Evolutionary conservation across 2,888 invertebrate genomes (phyloP).

Genomic region (Noctua janthina): DNA sequence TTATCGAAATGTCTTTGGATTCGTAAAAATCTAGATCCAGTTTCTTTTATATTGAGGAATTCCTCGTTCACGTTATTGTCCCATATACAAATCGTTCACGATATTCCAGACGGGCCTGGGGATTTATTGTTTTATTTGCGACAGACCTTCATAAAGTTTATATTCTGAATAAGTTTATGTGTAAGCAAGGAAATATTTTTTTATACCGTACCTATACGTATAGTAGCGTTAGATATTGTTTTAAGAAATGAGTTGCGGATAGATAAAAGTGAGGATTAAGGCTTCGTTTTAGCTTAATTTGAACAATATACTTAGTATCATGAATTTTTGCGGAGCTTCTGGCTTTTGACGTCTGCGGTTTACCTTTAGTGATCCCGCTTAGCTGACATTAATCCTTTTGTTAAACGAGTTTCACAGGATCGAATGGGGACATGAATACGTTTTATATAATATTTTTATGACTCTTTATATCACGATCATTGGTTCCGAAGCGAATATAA

Average conservation of each 20-base stretch:
- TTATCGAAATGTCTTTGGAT: constrained; percentile 49
- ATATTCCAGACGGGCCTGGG: constrained; percentile 66
- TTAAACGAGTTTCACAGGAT: constrained; percentile 38
- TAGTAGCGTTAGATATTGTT: constrained; percentile 11
- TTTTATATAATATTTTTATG: constrained; percentile 21
- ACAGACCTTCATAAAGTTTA: constrained; percentile 67
- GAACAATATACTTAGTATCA: background rate
- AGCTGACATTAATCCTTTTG: constrained; percentile 50
- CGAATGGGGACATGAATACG: constrained; percentile 5
- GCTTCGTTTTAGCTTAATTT: background rate
- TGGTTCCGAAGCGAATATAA: constrained; percentile 44
- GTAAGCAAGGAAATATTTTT: constrained; percentile 21
- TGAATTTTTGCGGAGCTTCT: constrained; percentile 2
- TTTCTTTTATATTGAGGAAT: constrained; percentile 71
- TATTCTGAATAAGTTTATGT: constrained; percentile 51
- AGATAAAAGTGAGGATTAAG: constrained; percentile 1
- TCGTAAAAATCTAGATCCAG: constrained; percentile 67
- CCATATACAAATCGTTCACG: constrained; percentile 68
- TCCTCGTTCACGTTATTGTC: constrained; percentile 70
- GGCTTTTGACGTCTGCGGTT: constrained; percentile 26
- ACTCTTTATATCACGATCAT: constrained; percentile 33
- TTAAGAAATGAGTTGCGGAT: constrained; percentile 21
- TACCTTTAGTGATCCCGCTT: constrained; percentile 45
- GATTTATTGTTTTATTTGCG: constrained; percentile 76
- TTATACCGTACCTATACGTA: background rate